Percentiles rank a stretch among this genome's conserved stretches.
Evolutionary conservation across 2,888 invertebrate genomes (phyloP).

Genomic region (Merodon equestris): DNA sequence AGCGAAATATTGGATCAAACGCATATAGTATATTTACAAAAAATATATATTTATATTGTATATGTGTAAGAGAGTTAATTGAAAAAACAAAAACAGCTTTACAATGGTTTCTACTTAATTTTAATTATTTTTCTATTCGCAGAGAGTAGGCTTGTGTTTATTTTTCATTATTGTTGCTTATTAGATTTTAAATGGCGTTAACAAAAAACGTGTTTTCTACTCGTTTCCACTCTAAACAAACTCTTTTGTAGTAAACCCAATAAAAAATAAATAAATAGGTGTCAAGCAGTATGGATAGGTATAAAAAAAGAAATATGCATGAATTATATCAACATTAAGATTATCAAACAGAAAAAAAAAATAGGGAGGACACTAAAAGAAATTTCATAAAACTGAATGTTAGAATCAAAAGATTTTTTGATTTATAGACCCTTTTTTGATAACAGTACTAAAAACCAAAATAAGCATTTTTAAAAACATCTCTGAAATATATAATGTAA

Average conservation of each 20-base stretch:
- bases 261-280: slow-evolving; percentile 21
- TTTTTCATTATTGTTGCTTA: slow-evolving; percentile 54
- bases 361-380: slow-evolving; percentile 5
- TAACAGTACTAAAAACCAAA: background rate
- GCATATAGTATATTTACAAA: slow-evolving; percentile 64
- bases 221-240: slow-evolving; percentile 13
- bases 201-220: slow-evolving; percentile 7
- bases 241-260: slow-evolving; percentile 58
- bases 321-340: slow-evolving; percentile 52
- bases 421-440: slow-evolving; percentile 29
- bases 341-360: slow-evolving; percentile 3
- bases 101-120: slow-evolving; percentile 38
- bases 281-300: slow-evolving; percentile 12
- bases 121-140: slow-evolving; percentile 17
- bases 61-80: slow-evolving; percentile 48
- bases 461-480: slow-evolving; percentile 44
- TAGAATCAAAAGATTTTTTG: slow-evolving; percentile 6
- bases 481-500: slow-evolving; percentile 54
- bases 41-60: slow-evolving; percentile 39
- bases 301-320: slow-evolving; percentile 37
- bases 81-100: slow-evolving; percentile 52
- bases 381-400: slow-evolving; percentile 27
- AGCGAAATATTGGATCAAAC: slow-evolving; percentile 65
- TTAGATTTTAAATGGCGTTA: slow-evolving; percentile 33
- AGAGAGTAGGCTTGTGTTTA: slow-evolving; percentile 6